Conservation (phyloP, 2,888 invertebrate species). For the Loripinus fragilis region DNA sequence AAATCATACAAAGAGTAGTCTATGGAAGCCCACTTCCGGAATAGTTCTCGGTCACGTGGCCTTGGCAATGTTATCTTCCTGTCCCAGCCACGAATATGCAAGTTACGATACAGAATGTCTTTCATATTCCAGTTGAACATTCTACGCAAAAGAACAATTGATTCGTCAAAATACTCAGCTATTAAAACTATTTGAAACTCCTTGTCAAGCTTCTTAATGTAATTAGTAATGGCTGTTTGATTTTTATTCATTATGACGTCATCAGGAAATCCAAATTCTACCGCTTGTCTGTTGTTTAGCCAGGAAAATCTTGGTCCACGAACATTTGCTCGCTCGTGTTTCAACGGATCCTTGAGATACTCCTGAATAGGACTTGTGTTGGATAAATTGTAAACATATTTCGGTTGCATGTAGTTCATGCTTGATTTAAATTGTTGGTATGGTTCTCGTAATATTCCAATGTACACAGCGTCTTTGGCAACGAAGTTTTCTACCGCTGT, state of each 20-base stretch:
- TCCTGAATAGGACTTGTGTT: slow-evolving; percentile 49
- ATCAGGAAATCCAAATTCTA: slow-evolving; percentile 63
- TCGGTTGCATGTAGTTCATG: slow-evolving; percentile 62
- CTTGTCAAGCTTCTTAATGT: slow-evolving; percentile 62
- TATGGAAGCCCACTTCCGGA: slow-evolving; percentile 47
- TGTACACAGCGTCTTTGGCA: slow-evolving; percentile 59
- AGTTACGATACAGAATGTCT: slow-evolving; percentile 65
- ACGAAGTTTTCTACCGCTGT: slow-evolving; percentile 51
- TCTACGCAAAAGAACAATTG: slow-evolving; percentile 66
- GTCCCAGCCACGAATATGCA: slow-evolving; percentile 60
- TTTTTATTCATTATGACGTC: slow-evolving; percentile 48
- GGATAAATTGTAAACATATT: slow-evolving; percentile 54
- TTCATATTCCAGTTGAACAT: slow-evolving; percentile 63
- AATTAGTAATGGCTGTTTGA: slow-evolving; percentile 45
- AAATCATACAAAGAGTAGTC: slow-evolving; percentile 64
- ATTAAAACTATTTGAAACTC: slow-evolving; percentile 69
- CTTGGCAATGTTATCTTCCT: slow-evolving; percentile 48
- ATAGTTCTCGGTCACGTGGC: slow-evolving; percentile 49
- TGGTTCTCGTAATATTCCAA: slow-evolving; percentile 67
- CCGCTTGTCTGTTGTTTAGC: slow-evolving; percentile 65
- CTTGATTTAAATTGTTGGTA: slow-evolving; percentile 64
- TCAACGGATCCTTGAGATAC: slow-evolving; percentile 57
- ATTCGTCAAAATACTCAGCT: slow-evolving; percentile 72
- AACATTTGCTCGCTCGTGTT: slow-evolving; percentile 36
- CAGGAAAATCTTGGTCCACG: slow-evolving; percentile 43